Evolutionary conservation across 1,140 invertebrate genomes (phyloP), one percentile per base, ranked within the genome.

Genomic region (Pygmarrhopalites habei): DNA sequence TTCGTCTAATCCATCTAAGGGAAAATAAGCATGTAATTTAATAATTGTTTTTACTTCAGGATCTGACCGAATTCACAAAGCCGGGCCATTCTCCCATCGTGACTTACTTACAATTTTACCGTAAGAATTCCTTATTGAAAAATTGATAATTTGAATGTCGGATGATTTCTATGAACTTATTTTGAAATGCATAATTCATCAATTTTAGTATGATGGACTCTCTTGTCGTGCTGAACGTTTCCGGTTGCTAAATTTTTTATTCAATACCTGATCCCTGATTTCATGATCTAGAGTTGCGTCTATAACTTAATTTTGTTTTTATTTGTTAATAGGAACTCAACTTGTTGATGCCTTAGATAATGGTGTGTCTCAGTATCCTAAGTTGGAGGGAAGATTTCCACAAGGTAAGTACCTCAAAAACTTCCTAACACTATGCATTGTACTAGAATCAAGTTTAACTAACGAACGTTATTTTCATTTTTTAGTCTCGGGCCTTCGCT

Each of bases 121-220:
- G n/a, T n/a, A n/a, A n/a, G n/a, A n/a, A n/a, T n/a, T n/a, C n/a
- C n/a, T n/a, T n/a, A n/a, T n/a, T n/a, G n/a, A n/a, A n/a, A n/a
- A n/a, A n/a, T n/a, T n/a, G n/a, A n/a, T n/a, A n/a, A n/a, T n/a
- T n/a, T n/a, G n/a, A n/a, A n/a, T n/a, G n/a, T n/a, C n/a, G n/a
- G n/a, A n/a, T n/a, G n/a, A n/a, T n/a, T n/a, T n/a, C n/a, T n/a
- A n/a, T n/a, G n/a, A n/a, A n/a, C n/a, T n/a, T n/a, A n/a, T n/a
- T n/a, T n/a, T n/a, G n/a, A n/a, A n/a, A n/a, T n/a, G n/a, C n/a
- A n/a, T n/a, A n/a, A n/a, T n/a, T n/a, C n/a, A n/a, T n/a, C n/a
- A n/a, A n/a, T n/a, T n/a, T n/a, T n/a, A n/a, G n/a, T 1, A 88
- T 91, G 83, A 77, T 88, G 35, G 90, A 94, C 76, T 85, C 86